Evolutionary conservation across 2,113 vertebrate species (phyloP).

Genomic region (Amphiprion percula): DNA sequence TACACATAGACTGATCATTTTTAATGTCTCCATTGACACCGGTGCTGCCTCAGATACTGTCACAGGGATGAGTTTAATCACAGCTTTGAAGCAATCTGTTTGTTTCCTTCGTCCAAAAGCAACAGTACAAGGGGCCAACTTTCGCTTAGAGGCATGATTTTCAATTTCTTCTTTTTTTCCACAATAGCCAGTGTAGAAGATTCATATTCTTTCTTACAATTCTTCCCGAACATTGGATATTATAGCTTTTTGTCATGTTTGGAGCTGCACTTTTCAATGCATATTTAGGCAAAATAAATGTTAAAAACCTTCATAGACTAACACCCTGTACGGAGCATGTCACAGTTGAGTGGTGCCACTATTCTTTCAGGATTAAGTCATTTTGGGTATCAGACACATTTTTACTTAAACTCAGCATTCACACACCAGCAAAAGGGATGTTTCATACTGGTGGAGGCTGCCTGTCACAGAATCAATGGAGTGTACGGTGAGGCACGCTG

Average conservation of each 20-base stretch:
- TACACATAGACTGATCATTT: constrained; percentile 29
- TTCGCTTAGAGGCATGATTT: not conserved
- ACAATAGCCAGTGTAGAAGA: not conserved
- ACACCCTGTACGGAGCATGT: constrained; percentile 4
- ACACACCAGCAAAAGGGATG: constrained; percentile 1
- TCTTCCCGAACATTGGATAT: not conserved
- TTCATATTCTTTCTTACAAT: not conserved
- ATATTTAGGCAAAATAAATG: not conserved
- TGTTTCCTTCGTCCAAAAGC: constrained; percentile 5
- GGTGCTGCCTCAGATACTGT: constrained; percentile 10
- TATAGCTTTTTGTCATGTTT: not conserved
- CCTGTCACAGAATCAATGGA: constrained; percentile 76
- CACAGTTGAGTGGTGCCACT: constrained; percentile 36
- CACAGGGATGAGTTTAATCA: not conserved
- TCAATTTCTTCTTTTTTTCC: not conserved
- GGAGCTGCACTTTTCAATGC: not conserved
- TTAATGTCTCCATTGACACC: constrained; percentile 50
- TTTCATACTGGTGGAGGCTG: constrained; percentile 54
- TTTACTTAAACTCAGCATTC: not conserved
- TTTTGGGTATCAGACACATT: constrained; percentile 28
- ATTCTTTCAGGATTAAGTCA: constrained; percentile 26
- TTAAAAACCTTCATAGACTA: not conserved
- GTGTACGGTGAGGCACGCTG: constrained; percentile 62
- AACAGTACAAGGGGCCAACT: constrained; percentile 1
- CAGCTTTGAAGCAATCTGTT: constrained; percentile 11